Evolutionary conservation across 2,888 invertebrate species (phyloP).

Genomic region (Campoplex nolae): DNA sequence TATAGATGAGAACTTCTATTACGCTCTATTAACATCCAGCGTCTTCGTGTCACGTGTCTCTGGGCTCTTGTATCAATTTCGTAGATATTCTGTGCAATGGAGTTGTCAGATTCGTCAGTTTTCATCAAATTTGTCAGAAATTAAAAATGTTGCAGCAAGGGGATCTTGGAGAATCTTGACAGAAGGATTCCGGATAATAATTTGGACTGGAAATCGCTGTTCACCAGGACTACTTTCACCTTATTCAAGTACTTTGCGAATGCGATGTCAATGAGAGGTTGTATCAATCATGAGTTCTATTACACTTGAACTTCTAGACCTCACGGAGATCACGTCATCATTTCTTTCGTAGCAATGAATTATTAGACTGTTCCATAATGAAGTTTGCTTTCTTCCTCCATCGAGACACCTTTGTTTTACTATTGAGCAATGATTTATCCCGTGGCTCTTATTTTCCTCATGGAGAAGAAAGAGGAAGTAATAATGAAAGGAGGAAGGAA

Average conservation of each 20-base stretch:
- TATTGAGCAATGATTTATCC: neutral
- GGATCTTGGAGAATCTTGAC: neutral
- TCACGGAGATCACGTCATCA: neutral
- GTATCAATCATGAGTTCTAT: neutral
- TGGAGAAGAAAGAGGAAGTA: constrained; percentile 31
- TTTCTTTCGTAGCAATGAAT: neutral
- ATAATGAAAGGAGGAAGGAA: constrained; percentile 44
- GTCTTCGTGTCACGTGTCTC: neutral
- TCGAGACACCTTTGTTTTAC: neutral
- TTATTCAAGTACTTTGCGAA: neutral
- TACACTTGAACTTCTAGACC: neutral
- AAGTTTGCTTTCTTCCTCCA: neutral
- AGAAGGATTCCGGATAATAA: neutral
- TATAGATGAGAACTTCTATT: constrained; percentile 47
- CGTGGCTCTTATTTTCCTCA: neutral
- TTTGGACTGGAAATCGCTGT: neutral
- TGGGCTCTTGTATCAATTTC: constrained; percentile 18
- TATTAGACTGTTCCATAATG: neutral
- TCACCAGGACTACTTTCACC: neutral
- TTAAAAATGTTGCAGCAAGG: neutral
- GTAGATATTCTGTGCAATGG: neutral
- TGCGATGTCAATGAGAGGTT: neutral
- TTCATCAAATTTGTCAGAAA: neutral
- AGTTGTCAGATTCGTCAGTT: neutral
- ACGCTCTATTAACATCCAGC: constrained; percentile 43